These are phyloP conservation scores for Nannospalax galili DNA, from an alignment of 2,113 vertebrate species.

Conservation along the genomic window DNA sequence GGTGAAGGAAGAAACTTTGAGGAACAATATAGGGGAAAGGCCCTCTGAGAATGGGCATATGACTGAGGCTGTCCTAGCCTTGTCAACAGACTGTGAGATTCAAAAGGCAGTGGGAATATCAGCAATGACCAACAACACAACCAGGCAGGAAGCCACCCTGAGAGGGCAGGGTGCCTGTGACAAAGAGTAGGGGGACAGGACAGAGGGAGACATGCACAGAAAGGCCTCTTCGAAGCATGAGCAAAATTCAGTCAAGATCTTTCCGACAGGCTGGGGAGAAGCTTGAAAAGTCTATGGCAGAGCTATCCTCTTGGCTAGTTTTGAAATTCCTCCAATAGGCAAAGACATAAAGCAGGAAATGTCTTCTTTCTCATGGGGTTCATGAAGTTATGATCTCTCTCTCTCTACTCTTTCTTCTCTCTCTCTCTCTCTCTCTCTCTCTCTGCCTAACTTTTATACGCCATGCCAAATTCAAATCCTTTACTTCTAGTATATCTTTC, in stretches of 20 bases:
- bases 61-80: neutral
- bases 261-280: neutral
- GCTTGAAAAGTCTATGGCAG: neutral
- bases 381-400: neutral
- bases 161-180: neutral
- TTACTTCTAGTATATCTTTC: neutral
- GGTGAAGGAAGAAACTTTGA: neutral
- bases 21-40: neutral
- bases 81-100: neutral
- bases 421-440: neutral
- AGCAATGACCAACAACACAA: neutral
- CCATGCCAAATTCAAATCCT: neutral
- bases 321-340: neutral
- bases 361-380: neutral
- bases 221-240: neutral
- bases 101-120: neutral
- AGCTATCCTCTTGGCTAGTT: neutral
- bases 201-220: neutral
- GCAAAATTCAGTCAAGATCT: neutral
- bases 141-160: neutral
- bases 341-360: neutral
- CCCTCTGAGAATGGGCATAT: neutral
- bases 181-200: accelerated
- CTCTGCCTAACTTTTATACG: neutral
- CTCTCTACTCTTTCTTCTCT: neutral